phyloP scores from a whole-genome alignment of 2,113 vertebrate genomes.

The Ramphastos sulfuratus region DNA sequence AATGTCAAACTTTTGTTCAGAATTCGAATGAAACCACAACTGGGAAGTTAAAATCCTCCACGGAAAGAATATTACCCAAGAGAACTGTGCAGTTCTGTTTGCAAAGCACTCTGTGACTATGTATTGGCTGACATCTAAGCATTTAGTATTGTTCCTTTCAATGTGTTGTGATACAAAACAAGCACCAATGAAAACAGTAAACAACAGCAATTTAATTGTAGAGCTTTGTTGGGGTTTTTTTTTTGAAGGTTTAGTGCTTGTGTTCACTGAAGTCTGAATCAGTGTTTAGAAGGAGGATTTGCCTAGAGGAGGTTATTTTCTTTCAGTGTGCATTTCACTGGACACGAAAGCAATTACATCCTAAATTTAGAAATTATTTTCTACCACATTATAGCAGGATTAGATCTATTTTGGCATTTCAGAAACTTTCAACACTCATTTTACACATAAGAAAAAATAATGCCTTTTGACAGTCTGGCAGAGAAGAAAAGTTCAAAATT shows the following conservation, averaged over 20 bases:
- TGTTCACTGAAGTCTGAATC: neutral
- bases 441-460: neutral
- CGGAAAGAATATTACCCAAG: neutral
- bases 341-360: conserved; percentile 24
- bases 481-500: neutral
- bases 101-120: neutral
- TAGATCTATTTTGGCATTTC: neutral
- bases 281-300: neutral
- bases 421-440: neutral
- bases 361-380: conserved; percentile 43
- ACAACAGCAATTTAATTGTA: neutral
- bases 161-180: neutral
- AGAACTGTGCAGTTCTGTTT: neutral
- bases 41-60: neutral
- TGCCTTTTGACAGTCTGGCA: neutral
- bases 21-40: neutral
- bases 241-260: neutral
- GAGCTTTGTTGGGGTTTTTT: neutral
- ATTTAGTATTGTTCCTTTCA: neutral
- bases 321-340: conserved; percentile 2
- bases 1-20: neutral
- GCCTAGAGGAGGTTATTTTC: neutral
- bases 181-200: neutral
- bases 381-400: neutral
- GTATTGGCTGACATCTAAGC: neutral